Evolutionary conservation across 2,113 vertebrate species (phyloP), one percentile per base, ranked within the genome.

Genomic region (Actenoides hombroni): DNA sequence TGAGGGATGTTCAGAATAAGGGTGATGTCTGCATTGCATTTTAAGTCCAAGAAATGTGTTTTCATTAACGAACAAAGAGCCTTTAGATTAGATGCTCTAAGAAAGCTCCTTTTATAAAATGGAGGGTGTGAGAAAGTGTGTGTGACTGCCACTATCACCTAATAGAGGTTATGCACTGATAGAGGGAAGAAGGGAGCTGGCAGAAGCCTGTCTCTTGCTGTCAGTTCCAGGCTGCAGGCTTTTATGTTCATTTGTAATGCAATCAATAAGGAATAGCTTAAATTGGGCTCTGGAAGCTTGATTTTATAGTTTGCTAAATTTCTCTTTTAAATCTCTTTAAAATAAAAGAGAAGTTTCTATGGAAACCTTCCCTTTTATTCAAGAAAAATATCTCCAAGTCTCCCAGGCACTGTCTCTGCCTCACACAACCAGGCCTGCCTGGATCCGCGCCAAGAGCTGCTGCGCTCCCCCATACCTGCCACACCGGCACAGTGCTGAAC

Each of bases 261-360:
- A 95, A 85, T 97, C 94, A 88, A 93, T 88, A 94, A 94, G 79
- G 61, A 94, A 94, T 92, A 90, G 84, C 73, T 92, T 90, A 94
- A 96, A 95, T 53, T 93, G 65, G 60, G n/a, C 74, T 91, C 83
- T 80, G 80, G 71, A 94, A 97, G 80, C 90, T 91, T 81, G 91
- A 89, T 93, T 94, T 90, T 92, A 89, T 63, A 95, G 90, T 97
- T 97, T 91, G 77, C 59, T 94, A 94, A 94, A 88, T 88, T 95
- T 91, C 88, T 95, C 39, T 94, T 92, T 92, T 39, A 96, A 88
- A 94, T 88, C 88, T 94, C 51, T 76, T 96, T 88, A 93, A 96
- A 96, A 97, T 94, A 95, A 96, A 97, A 92, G 74, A 60, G 59
- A 88, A 83, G 95, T 96, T 96, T 97, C 93, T 95, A 96, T 97